Evolutionary conservation across 2,888 invertebrate genomes (phyloP).

Genomic region (Himalopsyche kuldschensis): DNA sequence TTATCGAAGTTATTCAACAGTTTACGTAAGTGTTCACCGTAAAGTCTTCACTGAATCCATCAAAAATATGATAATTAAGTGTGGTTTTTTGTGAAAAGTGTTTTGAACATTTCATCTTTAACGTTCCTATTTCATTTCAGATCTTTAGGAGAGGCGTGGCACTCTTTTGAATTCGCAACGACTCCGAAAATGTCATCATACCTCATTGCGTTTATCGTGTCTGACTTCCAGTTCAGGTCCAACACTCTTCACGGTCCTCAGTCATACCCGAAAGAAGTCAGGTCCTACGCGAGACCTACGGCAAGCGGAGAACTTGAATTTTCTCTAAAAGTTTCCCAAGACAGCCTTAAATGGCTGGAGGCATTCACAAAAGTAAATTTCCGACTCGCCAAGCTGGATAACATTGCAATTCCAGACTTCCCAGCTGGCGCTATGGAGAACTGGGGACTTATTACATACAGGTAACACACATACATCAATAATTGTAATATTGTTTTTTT

Average conservation of each 20-base stretch:
- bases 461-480: slow-evolving; percentile 50
- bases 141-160: not conserved
- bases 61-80: too few relatives aligned
- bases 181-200: slow-evolving; percentile 76
- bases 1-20: too few relatives aligned
- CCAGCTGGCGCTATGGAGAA: slow-evolving; percentile 67
- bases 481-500: not conserved
- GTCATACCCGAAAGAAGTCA: slow-evolving; percentile 12
- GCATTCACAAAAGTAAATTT: slow-evolving; percentile 50
- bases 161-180: slow-evolving; percentile 51
- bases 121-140: too few relatives aligned
- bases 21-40: too few relatives aligned
- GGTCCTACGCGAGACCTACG: slow-evolving; percentile 42
- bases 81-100: too few relatives aligned
- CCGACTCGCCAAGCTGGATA: slow-evolving; percentile 67
- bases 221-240: slow-evolving; percentile 50
- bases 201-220: slow-evolving; percentile 77
- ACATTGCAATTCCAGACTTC: slow-evolving; percentile 83
- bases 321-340: slow-evolving; percentile 52
- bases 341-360: slow-evolving; percentile 51
- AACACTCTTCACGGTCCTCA: not conserved
- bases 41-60: too few relatives aligned
- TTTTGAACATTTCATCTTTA: too few relatives aligned
- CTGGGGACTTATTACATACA: slow-evolving; percentile 68
- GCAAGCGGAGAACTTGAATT: slow-evolving; percentile 45